Evolutionary conservation across 2,113 vertebrate genomes (phyloP).

Genomic region (Marmota monax): DNA sequence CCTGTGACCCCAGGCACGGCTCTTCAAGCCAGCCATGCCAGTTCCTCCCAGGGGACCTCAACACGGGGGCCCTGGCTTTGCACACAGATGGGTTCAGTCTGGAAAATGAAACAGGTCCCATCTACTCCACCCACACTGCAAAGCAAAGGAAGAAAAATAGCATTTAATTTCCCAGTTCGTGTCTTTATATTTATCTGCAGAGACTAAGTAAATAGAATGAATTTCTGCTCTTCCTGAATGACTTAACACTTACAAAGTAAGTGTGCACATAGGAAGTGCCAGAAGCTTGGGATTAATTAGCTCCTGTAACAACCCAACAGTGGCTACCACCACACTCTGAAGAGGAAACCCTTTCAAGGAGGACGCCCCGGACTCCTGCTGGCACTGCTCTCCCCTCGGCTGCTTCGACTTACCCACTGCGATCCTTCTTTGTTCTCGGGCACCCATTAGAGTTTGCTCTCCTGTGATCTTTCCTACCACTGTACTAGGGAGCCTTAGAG

Average conservation of each 20-base stretch:
- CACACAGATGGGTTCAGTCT: conserved; percentile 62
- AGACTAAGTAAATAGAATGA: conserved; percentile 24
- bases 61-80: accelerated
- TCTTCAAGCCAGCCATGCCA: accelerated
- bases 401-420: neutral
- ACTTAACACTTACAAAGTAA: conserved; percentile 63
- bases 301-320: conserved; percentile 52
- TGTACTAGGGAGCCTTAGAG: no score
- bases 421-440: neutral
- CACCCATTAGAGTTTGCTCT: no score
- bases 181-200: conserved; percentile 72
- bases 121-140: conserved; percentile 5
- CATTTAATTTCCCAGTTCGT: neutral
- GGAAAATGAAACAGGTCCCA: conserved; percentile 13
- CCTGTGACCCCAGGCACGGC: accelerated
- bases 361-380: neutral
- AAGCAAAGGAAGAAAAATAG: conserved; percentile 60
- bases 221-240: conserved; percentile 69
- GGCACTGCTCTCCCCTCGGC: neutral
- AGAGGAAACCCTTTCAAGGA: neutral
- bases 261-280: conserved; percentile 53
- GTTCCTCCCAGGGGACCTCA: neutral
- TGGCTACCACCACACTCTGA: conserved; percentile 6
- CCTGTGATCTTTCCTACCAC: neutral
- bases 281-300: conserved; percentile 65